Conservation (phyloP, 1,140 invertebrate genomes). For the Cryptotermes secundus region DNA sequence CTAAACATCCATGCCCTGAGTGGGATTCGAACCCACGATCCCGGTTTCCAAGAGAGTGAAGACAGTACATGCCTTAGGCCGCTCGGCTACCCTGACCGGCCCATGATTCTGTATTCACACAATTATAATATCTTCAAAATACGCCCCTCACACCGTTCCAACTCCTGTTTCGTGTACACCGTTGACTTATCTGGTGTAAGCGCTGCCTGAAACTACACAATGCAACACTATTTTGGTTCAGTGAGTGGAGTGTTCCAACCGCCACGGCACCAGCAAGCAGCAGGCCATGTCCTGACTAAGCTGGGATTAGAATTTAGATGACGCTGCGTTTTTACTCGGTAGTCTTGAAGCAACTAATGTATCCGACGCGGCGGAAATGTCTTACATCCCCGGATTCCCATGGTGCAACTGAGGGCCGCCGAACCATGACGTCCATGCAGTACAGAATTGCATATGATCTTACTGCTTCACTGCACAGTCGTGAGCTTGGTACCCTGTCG, state of each 20-base stretch:
- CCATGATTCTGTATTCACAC: too few species aligned
- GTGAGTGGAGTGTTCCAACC: background rate
- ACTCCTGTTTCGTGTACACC: background rate
- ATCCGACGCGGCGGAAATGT: background rate
- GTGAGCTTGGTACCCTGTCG: too few species aligned
- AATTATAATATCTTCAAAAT: too few species aligned
- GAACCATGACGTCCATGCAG: background rate
- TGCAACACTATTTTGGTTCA: background rate
- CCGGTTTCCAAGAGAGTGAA: too few species aligned
- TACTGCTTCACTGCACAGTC: too few species aligned
- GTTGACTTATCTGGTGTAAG: background rate
- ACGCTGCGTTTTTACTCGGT: slow-evolving; percentile 2
- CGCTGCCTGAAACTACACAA: background rate
- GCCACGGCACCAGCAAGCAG: background rate
- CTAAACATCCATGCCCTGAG: too few species aligned
- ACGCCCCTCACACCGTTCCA: too few species aligned
- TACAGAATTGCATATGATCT: background rate
- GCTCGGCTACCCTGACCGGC: too few species aligned
- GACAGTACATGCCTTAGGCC: too few species aligned
- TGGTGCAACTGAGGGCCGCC: background rate
- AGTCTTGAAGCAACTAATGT: background rate
- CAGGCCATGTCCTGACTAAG: background rate
- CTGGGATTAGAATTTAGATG: background rate
- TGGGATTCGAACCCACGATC: too few species aligned
- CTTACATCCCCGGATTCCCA: background rate